These are phyloP conservation scores for Columba livia DNA, from an alignment of 2,113 vertebrate genomes.

Conservation along the genomic window DNA sequence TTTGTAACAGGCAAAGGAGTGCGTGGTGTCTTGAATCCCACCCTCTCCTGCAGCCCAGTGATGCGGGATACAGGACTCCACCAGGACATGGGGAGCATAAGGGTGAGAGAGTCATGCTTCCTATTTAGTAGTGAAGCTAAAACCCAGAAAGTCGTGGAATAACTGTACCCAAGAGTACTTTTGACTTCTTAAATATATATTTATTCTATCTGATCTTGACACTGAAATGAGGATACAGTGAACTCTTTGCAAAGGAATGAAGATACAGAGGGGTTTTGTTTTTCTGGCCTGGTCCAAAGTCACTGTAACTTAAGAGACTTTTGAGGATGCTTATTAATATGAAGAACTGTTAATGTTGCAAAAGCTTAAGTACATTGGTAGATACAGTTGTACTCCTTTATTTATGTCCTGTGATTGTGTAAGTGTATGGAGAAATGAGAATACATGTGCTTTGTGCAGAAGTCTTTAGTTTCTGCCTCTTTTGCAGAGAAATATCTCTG, in stretches of 20 bases:
- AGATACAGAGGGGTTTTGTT: background rate
- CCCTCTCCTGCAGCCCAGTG: background rate
- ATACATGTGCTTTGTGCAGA: background rate
- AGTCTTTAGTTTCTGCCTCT: background rate
- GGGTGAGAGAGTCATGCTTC: background rate
- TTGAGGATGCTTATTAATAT: background rate
- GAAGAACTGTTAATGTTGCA: background rate
- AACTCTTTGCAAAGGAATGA: background rate
- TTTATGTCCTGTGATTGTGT: background rate
- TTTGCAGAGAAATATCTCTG: background rate
- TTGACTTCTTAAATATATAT: background rate
- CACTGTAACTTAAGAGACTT: background rate
- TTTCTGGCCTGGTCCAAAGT: background rate
- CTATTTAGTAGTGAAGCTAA: background rate
- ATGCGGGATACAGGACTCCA: background rate
- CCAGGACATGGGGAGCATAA: background rate
- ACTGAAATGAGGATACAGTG: background rate
- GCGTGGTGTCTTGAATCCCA: background rate
- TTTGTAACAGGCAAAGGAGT: background rate
- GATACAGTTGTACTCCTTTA: background rate
- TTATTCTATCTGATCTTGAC: background rate
- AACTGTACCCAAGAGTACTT: background rate
- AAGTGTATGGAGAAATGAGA: background rate
- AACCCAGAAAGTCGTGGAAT: background rate
- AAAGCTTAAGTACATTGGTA: background rate